Conservation (phyloP, 2,888 invertebrate species). For the Daptonema setosum region DNA sequence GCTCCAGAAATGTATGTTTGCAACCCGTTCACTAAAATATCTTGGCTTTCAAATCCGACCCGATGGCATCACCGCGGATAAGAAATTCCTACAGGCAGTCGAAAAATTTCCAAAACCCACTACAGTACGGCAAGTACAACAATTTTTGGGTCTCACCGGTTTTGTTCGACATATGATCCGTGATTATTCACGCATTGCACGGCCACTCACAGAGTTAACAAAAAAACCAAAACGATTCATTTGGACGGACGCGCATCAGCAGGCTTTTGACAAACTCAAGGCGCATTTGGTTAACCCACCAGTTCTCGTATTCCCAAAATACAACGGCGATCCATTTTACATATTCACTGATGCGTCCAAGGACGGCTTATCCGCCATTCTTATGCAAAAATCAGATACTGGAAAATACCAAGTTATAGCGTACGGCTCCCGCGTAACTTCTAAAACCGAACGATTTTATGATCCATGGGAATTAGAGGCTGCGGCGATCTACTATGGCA, state of each 20-base stretch:
- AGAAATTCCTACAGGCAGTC: neutral
- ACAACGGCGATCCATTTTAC: neutral
- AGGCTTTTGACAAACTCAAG: neutral
- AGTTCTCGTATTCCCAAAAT: neutral
- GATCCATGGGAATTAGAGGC: neutral
- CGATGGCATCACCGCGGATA: slow-evolving; percentile 5
- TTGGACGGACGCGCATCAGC: neutral
- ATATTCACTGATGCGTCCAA: neutral
- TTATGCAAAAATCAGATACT: neutral
- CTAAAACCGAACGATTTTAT: no score
- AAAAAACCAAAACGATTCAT: neutral
- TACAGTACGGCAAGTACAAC: neutral
- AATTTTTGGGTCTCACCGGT: neutral
- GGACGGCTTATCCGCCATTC: neutral
- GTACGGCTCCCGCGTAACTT: neutral
- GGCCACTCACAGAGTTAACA: neutral
- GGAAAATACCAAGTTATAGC: neutral
- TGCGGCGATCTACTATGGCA: neutral
- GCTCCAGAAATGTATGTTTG: slow-evolving; percentile 13
- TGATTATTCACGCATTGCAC: neutral
- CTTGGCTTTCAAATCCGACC: slow-evolving; percentile 7
- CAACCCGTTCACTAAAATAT: slow-evolving; percentile 5
- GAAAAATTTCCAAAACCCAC: neutral
- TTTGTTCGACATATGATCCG: neutral
- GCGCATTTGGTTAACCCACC: neutral